phyloP scores from a whole-genome alignment of 2,113 vertebrate genomes.

The Podocnemis expansa region DNA sequence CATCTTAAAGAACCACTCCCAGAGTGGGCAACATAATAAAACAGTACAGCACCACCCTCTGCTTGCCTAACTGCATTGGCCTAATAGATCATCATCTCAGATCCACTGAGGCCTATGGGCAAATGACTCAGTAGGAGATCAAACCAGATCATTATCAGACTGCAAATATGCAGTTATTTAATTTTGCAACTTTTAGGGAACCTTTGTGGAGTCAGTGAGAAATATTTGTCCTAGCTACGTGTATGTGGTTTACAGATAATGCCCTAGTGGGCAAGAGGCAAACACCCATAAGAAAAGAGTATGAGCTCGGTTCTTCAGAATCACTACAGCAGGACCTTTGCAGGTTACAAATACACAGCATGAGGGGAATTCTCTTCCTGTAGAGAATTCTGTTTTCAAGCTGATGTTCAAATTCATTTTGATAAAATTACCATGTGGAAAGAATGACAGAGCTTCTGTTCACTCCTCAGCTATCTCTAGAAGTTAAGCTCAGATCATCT shows the following conservation, averaged over 20 bases:
- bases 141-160: not conserved
- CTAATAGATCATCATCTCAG: not conserved
- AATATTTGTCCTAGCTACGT: not conserved
- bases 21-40: not conserved
- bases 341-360: constrained; percentile 2
- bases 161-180: not conserved
- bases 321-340: constrained; percentile 29
- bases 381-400: not conserved
- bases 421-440: constrained; percentile 1
- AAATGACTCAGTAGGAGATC: not conserved
- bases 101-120: not conserved
- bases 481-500: not conserved
- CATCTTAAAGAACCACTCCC: accelerated
- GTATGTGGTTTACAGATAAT: not conserved
- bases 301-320: not conserved
- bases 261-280: not conserved
- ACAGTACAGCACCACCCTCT: not conserved
- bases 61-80: not conserved
- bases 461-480: not conserved
- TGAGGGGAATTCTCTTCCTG: not conserved
- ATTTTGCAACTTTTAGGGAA: not conserved
- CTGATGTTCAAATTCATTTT: not conserved
- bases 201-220: not conserved
- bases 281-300: not conserved
- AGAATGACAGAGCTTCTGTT: not conserved